These are phyloP conservation scores for Hyles vespertilio DNA, from an alignment of 1,140 invertebrate species.

Conservation along the genomic window DNA sequence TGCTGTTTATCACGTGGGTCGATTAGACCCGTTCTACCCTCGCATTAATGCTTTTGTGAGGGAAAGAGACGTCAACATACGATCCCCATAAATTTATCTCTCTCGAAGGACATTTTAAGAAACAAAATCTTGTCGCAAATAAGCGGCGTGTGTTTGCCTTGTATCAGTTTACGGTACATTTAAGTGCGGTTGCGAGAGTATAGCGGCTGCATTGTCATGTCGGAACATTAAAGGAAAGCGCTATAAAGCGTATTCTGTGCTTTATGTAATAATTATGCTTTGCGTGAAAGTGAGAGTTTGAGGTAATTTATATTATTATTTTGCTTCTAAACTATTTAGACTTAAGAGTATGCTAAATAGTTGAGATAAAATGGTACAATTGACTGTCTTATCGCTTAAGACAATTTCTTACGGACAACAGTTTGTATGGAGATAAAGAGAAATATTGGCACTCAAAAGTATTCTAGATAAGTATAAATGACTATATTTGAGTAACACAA, in stretches of 20 bases:
- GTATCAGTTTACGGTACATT: constrained; percentile 52
- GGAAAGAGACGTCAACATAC: constrained; percentile 16
- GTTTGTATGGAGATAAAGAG: too few relatives aligned
- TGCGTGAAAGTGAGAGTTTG: too few relatives aligned
- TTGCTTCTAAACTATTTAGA: too few relatives aligned
- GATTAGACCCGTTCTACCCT: constrained; percentile 45
- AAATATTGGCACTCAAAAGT: too few relatives aligned
- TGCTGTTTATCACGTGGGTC: constrained; percentile 52
- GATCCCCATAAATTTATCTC: constrained; percentile 15
- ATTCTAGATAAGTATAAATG: too few relatives aligned
- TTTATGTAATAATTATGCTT: too few relatives aligned
- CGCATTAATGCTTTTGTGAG: constrained; percentile 14
- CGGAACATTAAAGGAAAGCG: constrained; percentile 10
- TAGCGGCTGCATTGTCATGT: constrained; percentile 28
- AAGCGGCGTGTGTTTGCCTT: constrained; percentile 38
- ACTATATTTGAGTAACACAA: too few relatives aligned
- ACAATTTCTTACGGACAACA: too few relatives aligned
- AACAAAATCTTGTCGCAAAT: constrained; percentile 27
- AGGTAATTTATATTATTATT: too few relatives aligned
- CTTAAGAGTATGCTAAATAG: too few relatives aligned
- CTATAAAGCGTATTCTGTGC: neutral
- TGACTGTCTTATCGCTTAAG: too few relatives aligned
- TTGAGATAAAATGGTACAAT: too few relatives aligned
- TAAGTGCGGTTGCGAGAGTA: constrained; percentile 34
- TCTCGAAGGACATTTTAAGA: constrained; percentile 13